phyloP scores from a whole-genome alignment of 2,797 vertebrate genomes.

The Benthosema pterotum region DNA sequence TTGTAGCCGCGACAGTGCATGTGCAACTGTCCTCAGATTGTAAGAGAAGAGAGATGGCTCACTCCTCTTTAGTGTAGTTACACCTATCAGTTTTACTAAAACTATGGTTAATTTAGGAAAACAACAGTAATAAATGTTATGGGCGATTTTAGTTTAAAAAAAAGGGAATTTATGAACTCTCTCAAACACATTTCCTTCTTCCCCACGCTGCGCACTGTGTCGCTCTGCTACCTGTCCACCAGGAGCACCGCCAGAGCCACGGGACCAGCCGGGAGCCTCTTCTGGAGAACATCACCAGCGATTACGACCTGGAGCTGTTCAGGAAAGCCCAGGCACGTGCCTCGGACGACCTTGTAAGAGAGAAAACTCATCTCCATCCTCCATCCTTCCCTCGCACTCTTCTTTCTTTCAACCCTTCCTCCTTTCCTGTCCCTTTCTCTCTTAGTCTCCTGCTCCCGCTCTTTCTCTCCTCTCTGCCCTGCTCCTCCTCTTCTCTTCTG shows the following conservation, averaged over 20 bases:
- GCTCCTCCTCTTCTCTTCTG: conserved; percentile 60
- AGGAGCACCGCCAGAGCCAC: conserved; percentile 92
- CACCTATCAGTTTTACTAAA: no score
- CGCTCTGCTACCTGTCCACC: not conserved
- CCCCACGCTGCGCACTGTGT: not conserved
- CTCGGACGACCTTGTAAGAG: conserved; percentile 95
- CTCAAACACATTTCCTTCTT: not conserved
- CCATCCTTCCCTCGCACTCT: conserved; percentile 39
- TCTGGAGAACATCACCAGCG: conserved; percentile 95
- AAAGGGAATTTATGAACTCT: no score
- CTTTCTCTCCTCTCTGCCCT: conserved; percentile 31
- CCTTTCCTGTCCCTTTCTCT: conserved; percentile 1
- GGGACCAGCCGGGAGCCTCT: conserved; percentile 89
- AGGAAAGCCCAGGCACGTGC: conserved; percentile 95
- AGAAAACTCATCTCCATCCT: conserved; percentile 76
- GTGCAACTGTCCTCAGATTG: no score
- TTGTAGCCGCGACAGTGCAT: no score
- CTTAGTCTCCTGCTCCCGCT: no score
- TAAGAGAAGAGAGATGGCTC: no score
- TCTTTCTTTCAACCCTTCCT: not conserved
- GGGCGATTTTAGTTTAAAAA: no score
- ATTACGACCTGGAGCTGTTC: conserved; percentile 97
- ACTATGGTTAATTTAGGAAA: no score
- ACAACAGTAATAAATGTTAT: no score
- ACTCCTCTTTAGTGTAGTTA: no score